These are phyloP conservation scores for Pegoplata infirma DNA, from an alignment of 2,888 invertebrate genomes.

Conservation along the genomic window DNA sequence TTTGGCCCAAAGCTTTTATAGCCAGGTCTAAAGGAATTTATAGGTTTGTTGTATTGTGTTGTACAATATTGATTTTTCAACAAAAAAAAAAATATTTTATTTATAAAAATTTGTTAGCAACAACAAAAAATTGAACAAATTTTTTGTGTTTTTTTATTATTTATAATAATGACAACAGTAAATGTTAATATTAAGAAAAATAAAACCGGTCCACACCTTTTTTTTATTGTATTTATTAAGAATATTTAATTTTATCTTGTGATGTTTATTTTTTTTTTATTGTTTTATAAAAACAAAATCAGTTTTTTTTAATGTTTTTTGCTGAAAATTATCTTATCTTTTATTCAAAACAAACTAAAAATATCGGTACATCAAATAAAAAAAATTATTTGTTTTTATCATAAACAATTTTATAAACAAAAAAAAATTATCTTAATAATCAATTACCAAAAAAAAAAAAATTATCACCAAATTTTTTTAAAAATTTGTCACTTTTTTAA, in stretches of 20 bases:
- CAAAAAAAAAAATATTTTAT: background rate
- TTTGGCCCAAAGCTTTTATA: slow-evolving; percentile 23
- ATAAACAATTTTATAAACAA: background rate
- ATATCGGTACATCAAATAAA: background rate
- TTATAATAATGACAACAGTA: slow-evolving; percentile 6
- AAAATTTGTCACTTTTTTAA: background rate
- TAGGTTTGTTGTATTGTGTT: slow-evolving; percentile 17
- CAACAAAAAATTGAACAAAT: background rate
- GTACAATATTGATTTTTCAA: slow-evolving; percentile 55
- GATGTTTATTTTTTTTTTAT: slow-evolving; percentile 13
- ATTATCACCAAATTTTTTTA: background rate
- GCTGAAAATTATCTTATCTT: background rate
- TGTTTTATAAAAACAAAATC: background rate
- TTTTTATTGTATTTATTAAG: background rate
- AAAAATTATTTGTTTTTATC: background rate
- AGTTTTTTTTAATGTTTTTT: background rate
- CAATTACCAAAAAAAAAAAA: background rate
- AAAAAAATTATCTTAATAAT: too few species aligned
- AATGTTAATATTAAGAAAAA: slow-evolving; percentile 2
- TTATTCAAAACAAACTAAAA: background rate
- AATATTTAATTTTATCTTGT: slow-evolving; percentile 5
- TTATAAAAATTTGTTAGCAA: background rate
- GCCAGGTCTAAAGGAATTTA: too few species aligned
- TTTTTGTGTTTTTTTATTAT: background rate
- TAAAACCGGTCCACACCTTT: slow-evolving; percentile 56